Evolutionary conservation across 2,113 vertebrate species (phyloP).

Genomic region (Elephas maximus): DNA sequence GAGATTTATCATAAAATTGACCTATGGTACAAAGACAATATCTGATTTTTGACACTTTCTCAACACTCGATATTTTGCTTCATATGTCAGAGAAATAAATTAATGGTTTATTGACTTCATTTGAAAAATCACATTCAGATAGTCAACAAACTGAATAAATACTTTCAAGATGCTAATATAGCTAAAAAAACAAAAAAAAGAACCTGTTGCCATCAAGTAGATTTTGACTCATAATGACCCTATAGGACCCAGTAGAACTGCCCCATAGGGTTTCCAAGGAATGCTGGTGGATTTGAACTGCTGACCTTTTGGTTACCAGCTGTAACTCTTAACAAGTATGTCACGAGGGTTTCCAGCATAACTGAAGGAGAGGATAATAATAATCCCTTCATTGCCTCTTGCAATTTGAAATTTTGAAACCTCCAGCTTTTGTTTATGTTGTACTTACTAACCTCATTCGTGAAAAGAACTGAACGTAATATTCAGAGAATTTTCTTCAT

Average conservation of each 20-base stretch:
- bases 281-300: too few relatives aligned
- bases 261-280: too few relatives aligned
- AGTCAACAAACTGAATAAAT: neutral
- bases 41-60: constrained; percentile 18
- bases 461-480: neutral
- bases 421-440: neutral
- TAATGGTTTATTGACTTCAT: neutral
- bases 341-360: neutral
- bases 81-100: constrained; percentile 49
- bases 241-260: too few relatives aligned
- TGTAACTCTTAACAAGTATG: too few relatives aligned
- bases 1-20: constrained; percentile 26
- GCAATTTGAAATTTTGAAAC: neutral
- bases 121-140: constrained; percentile 29
- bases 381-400: neutral
- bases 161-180: constrained; percentile 15
- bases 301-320: too few relatives aligned
- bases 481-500: neutral
- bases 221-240: too few relatives aligned
- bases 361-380: neutral
- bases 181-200: neutral
- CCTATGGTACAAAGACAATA: neutral
- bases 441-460: neutral
- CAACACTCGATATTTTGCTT: constrained; percentile 24
- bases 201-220: too few relatives aligned